Conservation (phyloP, 2,113 vertebrate genomes). For the Rhegmatorhina hoffmannsi region DNA sequence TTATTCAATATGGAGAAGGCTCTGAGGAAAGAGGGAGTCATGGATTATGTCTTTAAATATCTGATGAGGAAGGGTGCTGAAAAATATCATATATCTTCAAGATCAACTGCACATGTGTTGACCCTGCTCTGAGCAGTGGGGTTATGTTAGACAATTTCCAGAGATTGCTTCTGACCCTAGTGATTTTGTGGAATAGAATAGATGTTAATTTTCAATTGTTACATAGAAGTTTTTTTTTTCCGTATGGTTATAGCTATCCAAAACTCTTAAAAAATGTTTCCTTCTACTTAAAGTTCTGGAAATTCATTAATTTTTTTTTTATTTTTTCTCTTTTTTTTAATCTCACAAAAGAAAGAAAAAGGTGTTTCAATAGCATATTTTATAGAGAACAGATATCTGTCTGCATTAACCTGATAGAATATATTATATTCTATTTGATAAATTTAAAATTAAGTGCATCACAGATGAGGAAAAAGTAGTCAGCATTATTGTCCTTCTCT, state of each 20-base stretch:
- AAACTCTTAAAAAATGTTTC: background rate
- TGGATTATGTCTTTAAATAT: background rate
- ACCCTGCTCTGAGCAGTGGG: background rate
- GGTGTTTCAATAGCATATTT: background rate
- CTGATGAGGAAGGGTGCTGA: background rate
- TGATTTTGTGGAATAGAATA: background rate
- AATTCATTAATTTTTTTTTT: background rate
- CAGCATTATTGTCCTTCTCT: fast-evolving
- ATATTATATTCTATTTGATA: background rate
- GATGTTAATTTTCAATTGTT: background rate
- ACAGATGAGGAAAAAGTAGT: background rate
- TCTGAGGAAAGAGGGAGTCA: background rate
- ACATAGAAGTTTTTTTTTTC: background rate
- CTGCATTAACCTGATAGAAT: background rate
- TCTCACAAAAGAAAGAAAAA: background rate
- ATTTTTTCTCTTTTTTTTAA: no score
- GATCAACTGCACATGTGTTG: fast-evolving
- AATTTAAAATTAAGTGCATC: background rate
- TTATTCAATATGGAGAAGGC: background rate
- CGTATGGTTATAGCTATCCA: background rate
- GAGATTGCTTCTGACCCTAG: background rate
- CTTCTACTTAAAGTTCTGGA: background rate
- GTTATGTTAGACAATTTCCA: background rate
- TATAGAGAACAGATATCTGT: background rate
- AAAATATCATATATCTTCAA: background rate